Evolutionary conservation across 37 sponge, comb jelly and placozoan genomes (phyloP), one percentile per base, ranked within the genome.

Genomic region (Crambe crambe): DNA sequence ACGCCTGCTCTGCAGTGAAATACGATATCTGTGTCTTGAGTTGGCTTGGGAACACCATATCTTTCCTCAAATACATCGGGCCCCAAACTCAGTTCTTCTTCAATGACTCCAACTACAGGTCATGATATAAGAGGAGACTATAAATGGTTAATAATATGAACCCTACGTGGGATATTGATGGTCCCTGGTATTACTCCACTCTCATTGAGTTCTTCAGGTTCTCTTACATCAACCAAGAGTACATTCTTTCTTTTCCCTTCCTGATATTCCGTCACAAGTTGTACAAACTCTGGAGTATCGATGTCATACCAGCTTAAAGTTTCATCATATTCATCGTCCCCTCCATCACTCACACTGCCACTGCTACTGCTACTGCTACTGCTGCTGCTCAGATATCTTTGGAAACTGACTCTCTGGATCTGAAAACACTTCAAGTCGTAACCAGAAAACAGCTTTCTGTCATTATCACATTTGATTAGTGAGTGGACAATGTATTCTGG

Each of bases 191-290:
- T 82, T 3, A 15, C 37, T 27, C 95, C 95, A 54, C 60, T 63
- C 26, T 87, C 71, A 23, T 62, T 41, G 34, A 93, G 73, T 42
- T 95, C 95, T 58, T 54, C 42, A 0, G 89, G 93, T 34, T 91
- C 93, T 37, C 95, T 79, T n/a, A 95, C 95, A 80, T 95, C 95
- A 71, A 95, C 66, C 41, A 95, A 51, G 58, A 76, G 79, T 41
- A 91, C 36, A 21, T 70, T 51, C 32, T 68, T 60, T 3, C 71
- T 62, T 37, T 23, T 56, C 3, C 30, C 39, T 56, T 47, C 26
- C 1, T 73, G 21, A 34, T 73, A 20, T 2, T 56, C 2, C 5
- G 56, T 22, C 21, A 79, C 56, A 43, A 79, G 30, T 35, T 47
- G 25, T 2, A 79, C 68, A 40, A 79, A 54, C n/a, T 79, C 79